Base-by-base conservation (phyloP, 2,113 vertebrate genomes). In the Gymnorhina tibicen region DNA sequence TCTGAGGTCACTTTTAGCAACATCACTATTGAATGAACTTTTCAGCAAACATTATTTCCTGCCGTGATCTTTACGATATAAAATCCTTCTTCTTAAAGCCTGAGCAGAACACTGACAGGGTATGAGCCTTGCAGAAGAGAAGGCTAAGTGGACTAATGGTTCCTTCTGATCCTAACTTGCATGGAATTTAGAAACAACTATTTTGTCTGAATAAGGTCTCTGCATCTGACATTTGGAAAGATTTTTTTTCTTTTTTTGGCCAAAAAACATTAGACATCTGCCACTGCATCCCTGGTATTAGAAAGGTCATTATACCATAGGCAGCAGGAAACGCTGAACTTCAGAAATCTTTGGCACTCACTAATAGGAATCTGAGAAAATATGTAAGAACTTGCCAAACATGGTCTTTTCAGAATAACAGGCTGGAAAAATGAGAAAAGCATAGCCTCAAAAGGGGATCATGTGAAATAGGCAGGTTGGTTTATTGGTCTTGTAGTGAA, bases 51-150 rank as follows among this genome's bases (percentile, higher is more conserved):
- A 13, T 35, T 53, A n/a, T 46, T 85, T 87, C 70, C 26, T 44
- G 10, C 11, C 0, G 0, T 13, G 11, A 52, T 44, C 52, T 70
- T 87, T 14, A 55, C 23, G 20, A 21, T 39, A 81, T 2, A 84
- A 76, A 83, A 59, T 64, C 23, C 5, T 49, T 77, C 32, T 49
- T 35, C 28, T 24, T 47, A 77, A 94, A 86, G 9, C 7, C 30
- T 0, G 1, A 80, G 24, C 52, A 74, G 77, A 80, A 22, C 7
- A 33, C 5, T 42, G 9, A 18, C 3, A 64, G 3, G 2, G 6
- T 32, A 58, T 33, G 5, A 83, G 17, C 20, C 49, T 76, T 39
- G 10, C 19, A 84, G 64, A 74, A 73, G 21, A 42, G 32, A 78
- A 46, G 23, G 18, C 5, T 23, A 12, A 60, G 13, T 50, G 44